A percentile compares a stretch with the other conserved stretches of the same genome.
These are phyloP conservation scores for Drosophila acutilabella DNA, from an alignment of 2,888 invertebrate genomes.

Conservation along the genomic window DNA sequence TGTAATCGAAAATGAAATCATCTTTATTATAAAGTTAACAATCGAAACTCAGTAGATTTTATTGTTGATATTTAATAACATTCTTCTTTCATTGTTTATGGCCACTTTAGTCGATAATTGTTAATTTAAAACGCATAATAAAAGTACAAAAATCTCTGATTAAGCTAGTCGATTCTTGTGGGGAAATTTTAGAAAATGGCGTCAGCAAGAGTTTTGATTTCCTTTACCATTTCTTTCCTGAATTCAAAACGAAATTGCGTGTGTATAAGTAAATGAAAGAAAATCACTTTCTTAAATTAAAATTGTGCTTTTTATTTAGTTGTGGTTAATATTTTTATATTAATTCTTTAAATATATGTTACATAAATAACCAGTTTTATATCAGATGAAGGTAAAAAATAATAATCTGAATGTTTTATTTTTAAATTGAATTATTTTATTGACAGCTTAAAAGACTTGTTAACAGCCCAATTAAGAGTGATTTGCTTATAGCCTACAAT, in stretches of 20 bases:
- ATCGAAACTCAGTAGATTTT: conserved; percentile 14
- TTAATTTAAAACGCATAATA: conserved; percentile 26
- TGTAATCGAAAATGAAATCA: conserved; percentile 3
- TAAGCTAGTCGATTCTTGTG: not conserved
- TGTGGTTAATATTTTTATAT: too few species aligned
- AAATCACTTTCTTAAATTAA: too few species aligned
- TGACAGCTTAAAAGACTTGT: too few species aligned
- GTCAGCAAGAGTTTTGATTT: not conserved
- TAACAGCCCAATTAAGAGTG: too few species aligned
- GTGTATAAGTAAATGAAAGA: too few species aligned
- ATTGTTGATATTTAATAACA: conserved; percentile 17
- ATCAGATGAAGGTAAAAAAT: too few species aligned
- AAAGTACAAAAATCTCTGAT: conserved; percentile 9
- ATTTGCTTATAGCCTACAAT: not conserved
- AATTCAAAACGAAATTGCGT: too few species aligned
- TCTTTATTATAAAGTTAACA: conserved; percentile 7
- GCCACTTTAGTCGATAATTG: conserved; percentile 16
- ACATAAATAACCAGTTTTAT: too few species aligned
- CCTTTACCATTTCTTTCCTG: not conserved
- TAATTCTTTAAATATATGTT: too few species aligned
- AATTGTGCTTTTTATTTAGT: too few species aligned
- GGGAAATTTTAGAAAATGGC: conserved; percentile 4
- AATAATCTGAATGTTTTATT: too few species aligned
- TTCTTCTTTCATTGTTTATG: conserved; percentile 14
- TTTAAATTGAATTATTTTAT: too few species aligned